phyloP scores from a whole-genome alignment of 2,888 invertebrate species.

The Microctonus hyperodae region DNA sequence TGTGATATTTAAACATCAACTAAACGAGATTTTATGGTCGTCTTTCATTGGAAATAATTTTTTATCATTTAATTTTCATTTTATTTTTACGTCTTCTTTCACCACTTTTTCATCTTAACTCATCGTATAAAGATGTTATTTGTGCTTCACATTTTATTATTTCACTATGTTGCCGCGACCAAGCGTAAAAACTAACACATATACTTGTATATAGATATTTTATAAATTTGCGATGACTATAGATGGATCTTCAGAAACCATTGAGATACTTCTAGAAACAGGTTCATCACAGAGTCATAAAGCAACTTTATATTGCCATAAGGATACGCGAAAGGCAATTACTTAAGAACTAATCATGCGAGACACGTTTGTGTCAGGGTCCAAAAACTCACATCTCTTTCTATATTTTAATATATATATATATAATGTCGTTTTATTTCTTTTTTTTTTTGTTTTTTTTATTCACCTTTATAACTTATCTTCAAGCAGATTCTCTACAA shows the following conservation, averaged over 20 bases:
- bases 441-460: not conserved
- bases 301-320: constrained; percentile 54
- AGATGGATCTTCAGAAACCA: not conserved
- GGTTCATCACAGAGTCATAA: constrained; percentile 60
- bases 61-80: constrained; percentile 1
- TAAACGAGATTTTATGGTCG: constrained; percentile 5
- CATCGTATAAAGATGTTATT: constrained; percentile 2
- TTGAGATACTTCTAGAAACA: constrained; percentile 45
- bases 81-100: not conserved
- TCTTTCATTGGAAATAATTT: constrained; percentile 10
- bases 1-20: constrained; percentile 5
- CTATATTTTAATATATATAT: constrained; percentile 15
- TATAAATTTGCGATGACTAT: not conserved
- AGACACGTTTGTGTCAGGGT: constrained; percentile 40
- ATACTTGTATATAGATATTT: constrained; percentile 1
- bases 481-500: not conserved
- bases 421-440: constrained; percentile 6
- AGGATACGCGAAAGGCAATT: constrained; percentile 53
- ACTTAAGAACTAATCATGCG: constrained; percentile 59
- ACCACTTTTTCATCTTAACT: constrained; percentile 8
- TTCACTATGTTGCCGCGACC: not conserved
- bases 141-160: constrained; percentile 3
- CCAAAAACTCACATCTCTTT: constrained; percentile 31
- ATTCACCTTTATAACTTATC: constrained; percentile 9
- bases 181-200: constrained; percentile 23